These are phyloP conservation scores for Pteria penguin DNA, from an alignment of 2,888 invertebrate genomes.

Conservation along the genomic window DNA sequence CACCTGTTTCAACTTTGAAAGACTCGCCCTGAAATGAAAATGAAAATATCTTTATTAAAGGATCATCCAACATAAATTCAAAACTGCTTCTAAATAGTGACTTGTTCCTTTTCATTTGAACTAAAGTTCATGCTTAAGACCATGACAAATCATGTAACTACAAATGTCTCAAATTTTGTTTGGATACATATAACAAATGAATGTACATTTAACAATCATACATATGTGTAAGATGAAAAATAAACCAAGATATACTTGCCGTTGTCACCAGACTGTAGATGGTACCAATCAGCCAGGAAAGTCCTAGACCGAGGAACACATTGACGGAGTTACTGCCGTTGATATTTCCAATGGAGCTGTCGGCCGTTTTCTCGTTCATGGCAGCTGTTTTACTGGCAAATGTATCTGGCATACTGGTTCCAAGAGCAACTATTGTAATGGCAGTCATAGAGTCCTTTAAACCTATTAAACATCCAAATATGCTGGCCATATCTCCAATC, in stretches of 20 bases:
- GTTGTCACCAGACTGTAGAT: conserved; percentile 76
- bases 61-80: no score
- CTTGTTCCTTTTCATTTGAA: no score
- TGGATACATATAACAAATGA: no score
- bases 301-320: conserved; percentile 84
- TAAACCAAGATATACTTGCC: conserved; percentile 1
- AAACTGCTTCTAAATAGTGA: no score
- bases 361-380: conserved; percentile 82
- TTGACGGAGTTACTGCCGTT: conserved; percentile 85
- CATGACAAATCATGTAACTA: no score
- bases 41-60: no score
- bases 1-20: conserved; percentile 74
- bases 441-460: conserved; percentile 82
- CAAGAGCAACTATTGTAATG: conserved; percentile 83
- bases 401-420: conserved; percentile 83
- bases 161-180: no score
- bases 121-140: no score
- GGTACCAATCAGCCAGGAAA: conserved; percentile 84
- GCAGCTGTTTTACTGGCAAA: conserved; percentile 84
- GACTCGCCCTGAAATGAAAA: conserved; percentile 68
- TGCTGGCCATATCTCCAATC: conserved; percentile 83
- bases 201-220: no score
- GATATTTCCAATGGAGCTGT: conserved; percentile 84
- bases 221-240: no score
- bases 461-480: conserved; percentile 84